Evolutionary conservation across 2,113 vertebrate genomes (phyloP).

Genomic region (Forbesichthys agassizii): DNA sequence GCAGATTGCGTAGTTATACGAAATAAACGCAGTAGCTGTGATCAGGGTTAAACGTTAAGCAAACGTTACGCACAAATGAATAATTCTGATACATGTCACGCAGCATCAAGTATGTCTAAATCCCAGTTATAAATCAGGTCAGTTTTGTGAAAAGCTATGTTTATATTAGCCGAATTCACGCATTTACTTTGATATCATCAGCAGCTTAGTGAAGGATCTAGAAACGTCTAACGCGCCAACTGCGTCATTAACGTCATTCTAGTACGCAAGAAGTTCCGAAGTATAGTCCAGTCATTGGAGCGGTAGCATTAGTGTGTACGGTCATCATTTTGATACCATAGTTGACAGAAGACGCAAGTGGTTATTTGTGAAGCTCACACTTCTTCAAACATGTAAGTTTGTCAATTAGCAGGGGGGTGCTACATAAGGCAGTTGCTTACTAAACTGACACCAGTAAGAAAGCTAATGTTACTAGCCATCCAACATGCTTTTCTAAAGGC

Average conservation of each 20-base stretch:
- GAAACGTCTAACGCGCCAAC: constrained; percentile 58
- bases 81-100: too few relatives aligned
- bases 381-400: constrained; percentile 65
- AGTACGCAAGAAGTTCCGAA: constrained; percentile 46
- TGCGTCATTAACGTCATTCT: constrained; percentile 60
- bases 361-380: constrained; percentile 17
- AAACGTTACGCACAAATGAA: too few relatives aligned
- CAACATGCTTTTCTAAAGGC: constrained; percentile 62
- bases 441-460: constrained; percentile 1
- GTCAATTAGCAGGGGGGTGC: too few relatives aligned
- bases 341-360: constrained; percentile 2
- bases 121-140: too few relatives aligned
- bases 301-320: constrained; percentile 28
- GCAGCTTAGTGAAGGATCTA: constrained; percentile 66
- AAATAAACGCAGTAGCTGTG: neutral
- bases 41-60: too few relatives aligned
- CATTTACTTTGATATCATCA: constrained; percentile 3
- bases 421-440: too few relatives aligned
- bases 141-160: neutral
- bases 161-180: neutral
- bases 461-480: constrained; percentile 39
- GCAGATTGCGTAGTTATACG: too few relatives aligned
- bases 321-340: neutral
- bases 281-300: constrained; percentile 24
- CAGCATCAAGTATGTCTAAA: too few relatives aligned